These are phyloP conservation scores for Drosophila subpulchrella DNA, from an alignment of 1,140 invertebrate species.

Conservation along the genomic window DNA sequence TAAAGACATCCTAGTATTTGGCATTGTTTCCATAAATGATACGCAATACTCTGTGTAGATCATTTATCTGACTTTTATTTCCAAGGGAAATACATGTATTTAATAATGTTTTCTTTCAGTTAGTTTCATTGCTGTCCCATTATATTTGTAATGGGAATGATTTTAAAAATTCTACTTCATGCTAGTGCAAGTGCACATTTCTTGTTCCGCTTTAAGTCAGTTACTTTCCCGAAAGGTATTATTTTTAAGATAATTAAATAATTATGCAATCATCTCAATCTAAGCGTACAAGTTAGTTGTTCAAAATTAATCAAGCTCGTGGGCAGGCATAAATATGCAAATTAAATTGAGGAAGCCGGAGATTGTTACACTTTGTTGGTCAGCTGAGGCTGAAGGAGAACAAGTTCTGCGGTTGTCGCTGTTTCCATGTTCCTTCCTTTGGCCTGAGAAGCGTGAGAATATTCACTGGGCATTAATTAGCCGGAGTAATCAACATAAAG, in stretches of 20 bases:
- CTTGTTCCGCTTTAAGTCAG: too few relatives aligned
- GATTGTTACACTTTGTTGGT: constrained; percentile 62
- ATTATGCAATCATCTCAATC: constrained; percentile 51
- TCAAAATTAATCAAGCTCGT: constrained; percentile 61
- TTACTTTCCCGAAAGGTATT: neutral
- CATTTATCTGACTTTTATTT: too few relatives aligned
- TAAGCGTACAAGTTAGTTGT: constrained; percentile 20
- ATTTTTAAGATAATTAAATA: constrained; percentile 46
- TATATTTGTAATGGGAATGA: too few relatives aligned
- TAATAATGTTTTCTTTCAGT: too few relatives aligned
- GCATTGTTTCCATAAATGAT: too few relatives aligned
- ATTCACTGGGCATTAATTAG: constrained; percentile 80
- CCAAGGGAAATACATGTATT: too few relatives aligned
- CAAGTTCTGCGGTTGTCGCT: constrained; percentile 41
- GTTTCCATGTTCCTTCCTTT: neutral
- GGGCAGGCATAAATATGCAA: constrained; percentile 64
- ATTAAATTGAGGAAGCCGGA: constrained; percentile 70
- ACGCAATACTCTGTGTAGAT: too few relatives aligned
- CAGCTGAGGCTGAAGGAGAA: constrained; percentile 34
- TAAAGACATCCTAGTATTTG: too few relatives aligned
- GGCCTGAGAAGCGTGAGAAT: constrained; percentile 70
- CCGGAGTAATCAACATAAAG: constrained; percentile 58
- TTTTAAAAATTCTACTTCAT: too few relatives aligned
- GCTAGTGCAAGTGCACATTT: too few relatives aligned
- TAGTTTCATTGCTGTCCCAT: too few relatives aligned